These are phyloP conservation scores for Lepilemur ruficaudatus DNA, from an alignment of 2,797 vertebrate species.

Conservation along the genomic window DNA sequence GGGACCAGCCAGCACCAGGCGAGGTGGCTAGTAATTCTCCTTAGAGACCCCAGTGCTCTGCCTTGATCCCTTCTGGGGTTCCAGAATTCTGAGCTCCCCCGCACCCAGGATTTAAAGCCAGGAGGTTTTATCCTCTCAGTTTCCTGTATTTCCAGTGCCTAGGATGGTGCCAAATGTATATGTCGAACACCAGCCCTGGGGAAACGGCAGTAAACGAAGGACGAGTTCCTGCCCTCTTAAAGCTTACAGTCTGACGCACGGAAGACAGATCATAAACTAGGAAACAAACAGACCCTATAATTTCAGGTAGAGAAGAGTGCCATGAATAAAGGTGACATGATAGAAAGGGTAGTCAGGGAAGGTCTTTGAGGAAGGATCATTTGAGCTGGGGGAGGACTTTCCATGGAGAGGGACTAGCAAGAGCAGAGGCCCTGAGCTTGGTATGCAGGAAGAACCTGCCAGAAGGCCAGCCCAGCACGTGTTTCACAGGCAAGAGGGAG, in stretches of 20 bases:
- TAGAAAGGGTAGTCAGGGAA: neutral
- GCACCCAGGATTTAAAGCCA: neutral
- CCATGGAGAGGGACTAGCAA: neutral
- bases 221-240: neutral
- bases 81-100: neutral
- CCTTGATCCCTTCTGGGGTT: neutral
- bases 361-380: neutral
- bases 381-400: constrained; percentile 2
- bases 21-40: neutral
- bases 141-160: neutral
- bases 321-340: neutral
- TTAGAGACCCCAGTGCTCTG: neutral
- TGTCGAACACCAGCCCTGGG: neutral
- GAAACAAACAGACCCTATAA: neutral
- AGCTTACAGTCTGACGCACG: neutral
- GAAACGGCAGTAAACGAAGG: neutral
- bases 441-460: neutral
- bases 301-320: neutral
- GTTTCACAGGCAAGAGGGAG: neutral
- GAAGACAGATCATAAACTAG: neutral
- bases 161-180: neutral
- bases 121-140: neutral
- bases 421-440: neutral
- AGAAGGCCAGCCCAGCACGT: neutral
- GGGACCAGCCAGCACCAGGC: neutral